These are phyloP conservation scores for Pseudococcus longispinus DNA, from an alignment of 2,888 invertebrate species.

Conservation along the genomic window DNA sequence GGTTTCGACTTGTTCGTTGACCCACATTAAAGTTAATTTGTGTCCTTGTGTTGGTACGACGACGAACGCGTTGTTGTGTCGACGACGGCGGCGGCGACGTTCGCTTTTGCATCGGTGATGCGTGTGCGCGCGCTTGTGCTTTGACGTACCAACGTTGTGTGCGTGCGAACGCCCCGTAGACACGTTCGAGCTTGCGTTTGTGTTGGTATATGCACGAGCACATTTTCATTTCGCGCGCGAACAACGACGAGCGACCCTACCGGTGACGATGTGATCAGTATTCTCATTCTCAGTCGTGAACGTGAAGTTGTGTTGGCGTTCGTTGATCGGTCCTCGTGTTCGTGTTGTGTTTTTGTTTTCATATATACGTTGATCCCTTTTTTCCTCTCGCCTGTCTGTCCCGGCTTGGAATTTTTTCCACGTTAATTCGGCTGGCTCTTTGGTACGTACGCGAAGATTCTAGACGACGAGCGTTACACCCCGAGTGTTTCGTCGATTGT, in stretches of 20 bases:
- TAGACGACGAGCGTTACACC: too few relatives aligned
- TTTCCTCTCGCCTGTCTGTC: not conserved
- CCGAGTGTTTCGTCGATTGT: not conserved
- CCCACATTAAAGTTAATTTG: constrained; percentile 23
- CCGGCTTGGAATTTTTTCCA: not conserved
- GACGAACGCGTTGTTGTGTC: not conserved
- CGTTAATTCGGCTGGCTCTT: not conserved
- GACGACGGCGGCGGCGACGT: not conserved
- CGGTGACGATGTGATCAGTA: constrained; percentile 29
- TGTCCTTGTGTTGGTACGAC: constrained; percentile 32
- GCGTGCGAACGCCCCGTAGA: not conserved
- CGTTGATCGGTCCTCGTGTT: not conserved
- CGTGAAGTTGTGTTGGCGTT: not conserved
- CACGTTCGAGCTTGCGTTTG: not conserved
- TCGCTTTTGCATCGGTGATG: not conserved
- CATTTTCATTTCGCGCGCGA: constrained; percentile 21
- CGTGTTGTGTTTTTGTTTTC: not conserved
- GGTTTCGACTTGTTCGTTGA: constrained; percentile 36
- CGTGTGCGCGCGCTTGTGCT: not conserved
- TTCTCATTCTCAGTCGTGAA: constrained; percentile 2
- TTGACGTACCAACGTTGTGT: not conserved
- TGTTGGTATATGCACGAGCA: constrained; percentile 1
- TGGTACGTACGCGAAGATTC: not conserved
- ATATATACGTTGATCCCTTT: not conserved
- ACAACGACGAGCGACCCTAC: constrained; percentile 15